phyloP scores from a whole-genome alignment of 2,113 vertebrate genomes.

The Piaya cayana region DNA sequence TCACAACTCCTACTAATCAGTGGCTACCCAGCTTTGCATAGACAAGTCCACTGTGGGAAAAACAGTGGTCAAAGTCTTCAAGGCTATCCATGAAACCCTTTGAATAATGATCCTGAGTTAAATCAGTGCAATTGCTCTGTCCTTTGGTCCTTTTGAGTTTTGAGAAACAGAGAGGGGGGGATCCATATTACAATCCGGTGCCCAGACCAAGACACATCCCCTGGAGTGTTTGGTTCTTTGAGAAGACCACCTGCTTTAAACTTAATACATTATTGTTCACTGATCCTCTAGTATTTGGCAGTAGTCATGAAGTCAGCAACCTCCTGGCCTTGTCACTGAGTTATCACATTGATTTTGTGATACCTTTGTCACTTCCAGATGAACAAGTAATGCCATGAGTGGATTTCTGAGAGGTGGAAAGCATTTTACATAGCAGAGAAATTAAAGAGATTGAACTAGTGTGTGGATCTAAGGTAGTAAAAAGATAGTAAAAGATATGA shows the following conservation, averaged over 20 bases:
- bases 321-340: not conserved
- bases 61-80: not conserved
- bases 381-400: not conserved
- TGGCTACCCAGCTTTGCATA: not conserved
- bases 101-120: not conserved
- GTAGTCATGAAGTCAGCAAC: not conserved
- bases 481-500: not conserved
- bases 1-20: not conserved
- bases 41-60: not conserved
- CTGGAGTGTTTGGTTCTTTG: not conserved
- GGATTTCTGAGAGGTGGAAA: not conserved
- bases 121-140: not conserved
- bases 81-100: not conserved
- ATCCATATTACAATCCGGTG: not conserved
- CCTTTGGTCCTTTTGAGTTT: not conserved
- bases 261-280: not conserved
- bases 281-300: not conserved
- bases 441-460: not conserved
- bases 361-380: not conserved
- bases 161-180: not conserved
- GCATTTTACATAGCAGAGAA: not conserved
- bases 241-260: not conserved
- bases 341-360: not conserved
- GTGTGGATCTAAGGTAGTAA: not conserved
- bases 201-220: not conserved